These are phyloP conservation scores for Prenolepis imparis DNA, from an alignment of 2,888 invertebrate genomes.

Conservation along the genomic window DNA sequence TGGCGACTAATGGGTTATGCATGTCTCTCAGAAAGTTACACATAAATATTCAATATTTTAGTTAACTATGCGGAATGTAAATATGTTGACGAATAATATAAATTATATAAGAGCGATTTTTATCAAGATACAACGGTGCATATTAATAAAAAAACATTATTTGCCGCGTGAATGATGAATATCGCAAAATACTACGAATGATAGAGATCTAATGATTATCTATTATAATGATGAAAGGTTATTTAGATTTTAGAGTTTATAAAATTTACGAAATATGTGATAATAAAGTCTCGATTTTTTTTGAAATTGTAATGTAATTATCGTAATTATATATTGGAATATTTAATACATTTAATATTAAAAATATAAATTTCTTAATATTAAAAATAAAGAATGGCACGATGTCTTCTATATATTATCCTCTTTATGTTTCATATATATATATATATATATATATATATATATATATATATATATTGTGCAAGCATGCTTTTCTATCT, in stretches of 20 bases:
- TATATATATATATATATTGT: not conserved
- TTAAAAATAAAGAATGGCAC: not conserved
- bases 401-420: not conserved
- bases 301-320: not conserved
- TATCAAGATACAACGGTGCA: not conserved
- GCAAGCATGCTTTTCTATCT: not conserved
- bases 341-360: slow-evolving; percentile 2
- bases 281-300: not conserved
- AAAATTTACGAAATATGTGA: not conserved
- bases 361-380: not conserved
- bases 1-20: slow-evolving; percentile 5
- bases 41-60: slow-evolving; percentile 3
- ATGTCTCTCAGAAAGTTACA: slow-evolving; percentile 26
- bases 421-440: not conserved
- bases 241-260: not conserved
- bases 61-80: not conserved
- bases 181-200: not conserved
- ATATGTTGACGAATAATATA: not conserved
- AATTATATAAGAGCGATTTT: slow-evolving; percentile 2
- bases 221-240: not conserved
- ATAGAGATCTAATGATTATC: not conserved
- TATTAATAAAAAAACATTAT: not conserved
- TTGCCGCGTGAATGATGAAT: not conserved
- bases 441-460: too few species aligned
- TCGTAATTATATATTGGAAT: too few species aligned